Conservation (phyloP, 2,888 invertebrate genomes). For the Eurytoma adleriae region DNA sequence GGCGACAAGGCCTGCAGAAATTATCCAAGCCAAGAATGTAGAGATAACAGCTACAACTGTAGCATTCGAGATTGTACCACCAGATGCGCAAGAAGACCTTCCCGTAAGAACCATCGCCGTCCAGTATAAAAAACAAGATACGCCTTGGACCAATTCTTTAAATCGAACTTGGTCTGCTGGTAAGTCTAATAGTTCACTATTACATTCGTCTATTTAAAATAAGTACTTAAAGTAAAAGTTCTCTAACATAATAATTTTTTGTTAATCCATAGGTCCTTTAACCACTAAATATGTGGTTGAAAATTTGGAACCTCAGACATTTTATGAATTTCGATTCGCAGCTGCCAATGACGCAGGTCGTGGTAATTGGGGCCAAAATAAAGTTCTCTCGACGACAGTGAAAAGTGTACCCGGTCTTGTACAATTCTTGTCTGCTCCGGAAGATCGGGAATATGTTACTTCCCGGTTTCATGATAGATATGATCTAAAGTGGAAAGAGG, state of each 20-base stretch:
- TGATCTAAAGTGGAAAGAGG: constrained; percentile 90
- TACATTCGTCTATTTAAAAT: neutral
- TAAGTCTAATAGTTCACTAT: constrained; percentile 72
- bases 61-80: constrained; percentile 87
- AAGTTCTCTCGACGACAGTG: constrained; percentile 85
- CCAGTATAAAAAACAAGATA: constrained; percentile 85
- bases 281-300: constrained; percentile 85
- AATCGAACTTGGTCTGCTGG: constrained; percentile 88
- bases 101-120: constrained; percentile 85
- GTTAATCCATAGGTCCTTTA: constrained; percentile 77
- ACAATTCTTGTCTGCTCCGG: constrained; percentile 78
- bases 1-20: constrained; percentile 83
- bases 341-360: constrained; percentile 90
- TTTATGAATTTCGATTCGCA: constrained; percentile 90
- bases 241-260: neutral
- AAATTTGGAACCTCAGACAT: constrained; percentile 85
- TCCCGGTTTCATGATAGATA: constrained; percentile 87
- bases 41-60: constrained; percentile 90
- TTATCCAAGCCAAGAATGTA: constrained; percentile 82
- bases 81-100: constrained; percentile 85
- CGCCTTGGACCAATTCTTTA: constrained; percentile 83
- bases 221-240: neutral
- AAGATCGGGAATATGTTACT: constrained; percentile 71
- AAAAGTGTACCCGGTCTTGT: constrained; percentile 87
- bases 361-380: constrained; percentile 84